phyloP scores from a whole-genome alignment of 2,797 vertebrate species.

The Enteromius trimaculatus region DNA sequence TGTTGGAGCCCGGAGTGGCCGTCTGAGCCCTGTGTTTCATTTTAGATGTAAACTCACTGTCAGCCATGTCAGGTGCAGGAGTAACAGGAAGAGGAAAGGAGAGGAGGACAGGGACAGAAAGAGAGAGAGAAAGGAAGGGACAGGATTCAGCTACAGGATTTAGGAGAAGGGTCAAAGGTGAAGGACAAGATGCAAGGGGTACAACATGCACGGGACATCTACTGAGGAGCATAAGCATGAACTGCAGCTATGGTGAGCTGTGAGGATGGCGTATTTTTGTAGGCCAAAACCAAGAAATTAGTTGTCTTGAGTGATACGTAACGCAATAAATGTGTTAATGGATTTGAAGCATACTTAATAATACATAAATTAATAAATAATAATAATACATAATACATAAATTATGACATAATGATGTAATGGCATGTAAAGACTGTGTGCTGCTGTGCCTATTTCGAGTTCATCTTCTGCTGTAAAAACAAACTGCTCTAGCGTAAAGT shows the following conservation, averaged over 20 bases:
- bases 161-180: constrained; percentile 24
- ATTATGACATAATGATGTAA: neutral
- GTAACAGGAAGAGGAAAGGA: neutral
- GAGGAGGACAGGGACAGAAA: constrained; percentile 59
- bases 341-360: neutral
- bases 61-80: constrained; percentile 30
- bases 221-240: neutral
- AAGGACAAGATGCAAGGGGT: neutral
- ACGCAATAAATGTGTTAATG: neutral
- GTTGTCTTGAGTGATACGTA: neutral
- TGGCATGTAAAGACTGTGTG: neutral
- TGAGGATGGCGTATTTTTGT: neutral
- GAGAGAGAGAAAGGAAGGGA: constrained; percentile 47
- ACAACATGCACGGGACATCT: constrained; percentile 7
- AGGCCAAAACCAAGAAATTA: neutral
- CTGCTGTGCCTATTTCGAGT: constrained; percentile 1
- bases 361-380: too few relatives aligned
- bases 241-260: neutral
- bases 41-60: constrained; percentile 89
- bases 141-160: constrained; percentile 49
- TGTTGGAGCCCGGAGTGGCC: constrained; percentile 78
- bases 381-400: too few relatives aligned
- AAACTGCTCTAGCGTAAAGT: neutral
- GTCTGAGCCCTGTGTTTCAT: constrained; percentile 86
- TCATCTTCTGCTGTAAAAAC: neutral